Conservation (phyloP, 2,797 vertebrate genomes). For the Manis crassicaudata region DNA sequence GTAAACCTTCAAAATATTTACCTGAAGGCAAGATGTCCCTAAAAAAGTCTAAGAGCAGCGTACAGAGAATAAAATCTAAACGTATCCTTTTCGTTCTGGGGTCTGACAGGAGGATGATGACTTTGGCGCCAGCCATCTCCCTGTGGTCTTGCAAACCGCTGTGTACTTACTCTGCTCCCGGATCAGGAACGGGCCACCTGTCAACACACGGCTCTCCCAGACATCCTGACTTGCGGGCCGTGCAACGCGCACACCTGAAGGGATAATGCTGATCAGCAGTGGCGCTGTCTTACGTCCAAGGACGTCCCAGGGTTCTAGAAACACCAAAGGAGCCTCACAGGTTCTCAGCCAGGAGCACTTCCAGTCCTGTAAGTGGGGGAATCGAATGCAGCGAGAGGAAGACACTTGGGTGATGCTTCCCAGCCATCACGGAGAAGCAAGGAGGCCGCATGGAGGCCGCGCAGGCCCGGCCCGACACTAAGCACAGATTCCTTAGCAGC, state of each 20-base stretch:
- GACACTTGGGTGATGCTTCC: neutral
- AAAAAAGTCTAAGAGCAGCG: neutral
- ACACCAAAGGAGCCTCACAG: neutral
- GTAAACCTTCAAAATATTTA: conserved; percentile 59
- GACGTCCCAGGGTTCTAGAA: neutral
- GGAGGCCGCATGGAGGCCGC: neutral
- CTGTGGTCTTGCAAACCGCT: neutral
- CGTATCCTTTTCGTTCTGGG: neutral
- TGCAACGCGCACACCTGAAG: neutral
- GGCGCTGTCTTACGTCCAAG: neutral
- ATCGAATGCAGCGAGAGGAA: neutral
- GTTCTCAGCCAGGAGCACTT: neutral
- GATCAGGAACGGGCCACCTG: neutral
- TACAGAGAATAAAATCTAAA: neutral
- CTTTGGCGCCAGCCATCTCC: neutral
- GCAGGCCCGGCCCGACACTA: neutral
- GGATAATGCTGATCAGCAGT: neutral
- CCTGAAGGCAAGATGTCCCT: conserved; percentile 1
- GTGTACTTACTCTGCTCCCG: neutral
- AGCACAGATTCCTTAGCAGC: neutral
- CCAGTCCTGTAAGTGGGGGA: neutral
- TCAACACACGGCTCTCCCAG: neutral
- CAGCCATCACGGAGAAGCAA: neutral
- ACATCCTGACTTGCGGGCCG: neutral
- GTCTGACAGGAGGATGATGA: neutral